Percentiles rank a stretch among this genome's conserved stretches.
phyloP scores from a whole-genome alignment of 35 echinoderm and acorn worm genomes.

The Strongylocentrotus purpuratus region DNA sequence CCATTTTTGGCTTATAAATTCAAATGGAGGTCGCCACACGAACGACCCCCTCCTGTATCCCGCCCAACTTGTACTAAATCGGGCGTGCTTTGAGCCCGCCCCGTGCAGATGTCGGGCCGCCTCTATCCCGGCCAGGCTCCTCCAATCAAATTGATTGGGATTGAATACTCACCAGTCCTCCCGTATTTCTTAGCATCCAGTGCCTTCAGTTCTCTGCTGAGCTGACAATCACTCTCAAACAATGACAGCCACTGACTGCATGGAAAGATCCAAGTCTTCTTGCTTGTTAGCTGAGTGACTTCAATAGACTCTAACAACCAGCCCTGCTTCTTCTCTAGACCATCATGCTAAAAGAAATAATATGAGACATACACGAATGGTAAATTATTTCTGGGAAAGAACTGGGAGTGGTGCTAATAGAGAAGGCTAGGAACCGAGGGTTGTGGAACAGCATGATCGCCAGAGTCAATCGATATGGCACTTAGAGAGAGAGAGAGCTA shows the following conservation, averaged over 20 bases:
- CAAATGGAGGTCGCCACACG: too few relatives aligned
- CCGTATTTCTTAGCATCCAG: constrained; percentile 89
- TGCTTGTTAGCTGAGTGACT: constrained; percentile 82
- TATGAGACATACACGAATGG: too few relatives aligned
- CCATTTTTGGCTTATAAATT: too few relatives aligned
- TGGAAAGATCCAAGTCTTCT: constrained; percentile 83
- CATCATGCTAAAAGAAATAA: constrained; percentile 81
- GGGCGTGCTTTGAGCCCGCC: constrained; percentile 58
- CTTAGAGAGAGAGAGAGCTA: too few relatives aligned
- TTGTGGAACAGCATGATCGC: too few relatives aligned
- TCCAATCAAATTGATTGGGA: neutral
- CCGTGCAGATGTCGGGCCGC: neutral
- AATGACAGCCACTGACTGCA: constrained; percentile 97
- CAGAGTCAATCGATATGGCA: too few relatives aligned
- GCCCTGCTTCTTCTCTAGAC: constrained; percentile 86
- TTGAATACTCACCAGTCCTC: constrained; percentile 80
- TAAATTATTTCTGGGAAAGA: too few relatives aligned
- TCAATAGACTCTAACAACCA: constrained; percentile 87
- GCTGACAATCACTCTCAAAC: constrained; percentile 96
- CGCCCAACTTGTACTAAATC: too few relatives aligned
- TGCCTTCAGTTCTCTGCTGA: constrained; percentile 79
- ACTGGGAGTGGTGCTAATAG: too few relatives aligned
- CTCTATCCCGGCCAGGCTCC: too few relatives aligned
- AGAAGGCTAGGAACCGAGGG: too few relatives aligned
- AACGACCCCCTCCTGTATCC: too few relatives aligned